Conservation (phyloP, 2,113 vertebrate species). For the Mormyrus lacerda region DNA sequence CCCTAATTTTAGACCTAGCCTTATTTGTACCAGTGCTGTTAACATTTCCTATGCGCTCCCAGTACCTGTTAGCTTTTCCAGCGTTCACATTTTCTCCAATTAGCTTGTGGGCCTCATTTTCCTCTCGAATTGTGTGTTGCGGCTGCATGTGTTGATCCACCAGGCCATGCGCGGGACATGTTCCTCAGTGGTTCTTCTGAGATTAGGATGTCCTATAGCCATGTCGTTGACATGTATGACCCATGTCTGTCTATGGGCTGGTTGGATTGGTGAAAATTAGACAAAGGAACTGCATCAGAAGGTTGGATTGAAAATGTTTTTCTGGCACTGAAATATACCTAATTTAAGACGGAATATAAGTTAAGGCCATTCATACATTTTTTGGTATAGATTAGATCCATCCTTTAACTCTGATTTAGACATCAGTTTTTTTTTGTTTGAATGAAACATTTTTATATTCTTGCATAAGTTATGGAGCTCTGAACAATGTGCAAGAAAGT, state of each 20-base stretch:
- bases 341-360: too few species aligned
- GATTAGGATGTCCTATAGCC: neutral
- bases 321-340: too few species aligned
- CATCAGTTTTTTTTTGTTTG: too few species aligned
- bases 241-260: neutral
- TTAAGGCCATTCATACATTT: too few species aligned
- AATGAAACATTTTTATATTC: too few species aligned
- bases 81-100: neutral
- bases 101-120: neutral
- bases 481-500: too few species aligned
- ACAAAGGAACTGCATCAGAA: too few species aligned
- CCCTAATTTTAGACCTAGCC: neutral
- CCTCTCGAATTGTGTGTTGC: neutral
- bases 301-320: too few species aligned
- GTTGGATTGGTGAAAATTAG: too few species aligned
- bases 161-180: neutral
- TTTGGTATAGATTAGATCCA: too few species aligned
- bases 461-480: too few species aligned
- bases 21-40: neutral
- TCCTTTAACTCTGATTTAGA: too few species aligned
- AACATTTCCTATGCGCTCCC: neutral
- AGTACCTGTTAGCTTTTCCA: neutral
- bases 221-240: neutral
- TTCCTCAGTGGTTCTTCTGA: neutral
- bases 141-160: neutral